phyloP scores from a whole-genome alignment of 2,797 vertebrate genomes.

The Oophaga sylvatica region DNA sequence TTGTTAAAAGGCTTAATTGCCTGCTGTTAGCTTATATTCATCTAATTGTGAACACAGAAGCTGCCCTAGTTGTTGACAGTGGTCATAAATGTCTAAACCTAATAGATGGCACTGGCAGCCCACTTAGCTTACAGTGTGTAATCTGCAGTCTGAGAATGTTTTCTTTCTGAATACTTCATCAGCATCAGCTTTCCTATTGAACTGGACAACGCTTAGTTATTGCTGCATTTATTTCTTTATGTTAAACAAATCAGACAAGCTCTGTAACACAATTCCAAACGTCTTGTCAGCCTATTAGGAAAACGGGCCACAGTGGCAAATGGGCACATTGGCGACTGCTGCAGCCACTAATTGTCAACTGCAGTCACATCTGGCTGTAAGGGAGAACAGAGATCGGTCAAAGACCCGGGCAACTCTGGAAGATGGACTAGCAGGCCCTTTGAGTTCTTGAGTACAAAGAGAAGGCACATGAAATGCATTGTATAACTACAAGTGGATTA shows the following conservation, averaged over 20 bases:
- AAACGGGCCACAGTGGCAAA: too few species aligned
- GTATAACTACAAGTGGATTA: too few species aligned
- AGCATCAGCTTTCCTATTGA: background rate
- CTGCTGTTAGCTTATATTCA: slow-evolving; percentile 14
- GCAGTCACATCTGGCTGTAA: too few species aligned
- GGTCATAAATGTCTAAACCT: slow-evolving; percentile 16
- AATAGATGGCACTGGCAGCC: slow-evolving; percentile 10
- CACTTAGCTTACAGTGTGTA: background rate
- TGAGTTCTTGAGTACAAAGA: too few species aligned
- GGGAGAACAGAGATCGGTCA: too few species aligned
- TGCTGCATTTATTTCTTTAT: background rate
- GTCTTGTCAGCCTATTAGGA: too few species aligned
- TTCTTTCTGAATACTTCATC: background rate
- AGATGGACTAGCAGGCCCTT: too few species aligned
- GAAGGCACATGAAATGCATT: too few species aligned
- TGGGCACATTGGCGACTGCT: too few species aligned
- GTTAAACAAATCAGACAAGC: background rate
- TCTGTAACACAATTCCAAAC: too few species aligned
- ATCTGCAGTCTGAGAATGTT: background rate
- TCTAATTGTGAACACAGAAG: slow-evolving; percentile 18
- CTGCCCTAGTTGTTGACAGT: slow-evolving; percentile 17
- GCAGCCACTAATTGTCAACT: too few species aligned
- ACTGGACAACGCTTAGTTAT: background rate
- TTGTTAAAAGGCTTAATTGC: slow-evolving; percentile 23
- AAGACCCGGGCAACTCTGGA: too few species aligned